Conservation (phyloP, 2,888 invertebrate species). For the Eumacrocentrus americanus region DNA sequence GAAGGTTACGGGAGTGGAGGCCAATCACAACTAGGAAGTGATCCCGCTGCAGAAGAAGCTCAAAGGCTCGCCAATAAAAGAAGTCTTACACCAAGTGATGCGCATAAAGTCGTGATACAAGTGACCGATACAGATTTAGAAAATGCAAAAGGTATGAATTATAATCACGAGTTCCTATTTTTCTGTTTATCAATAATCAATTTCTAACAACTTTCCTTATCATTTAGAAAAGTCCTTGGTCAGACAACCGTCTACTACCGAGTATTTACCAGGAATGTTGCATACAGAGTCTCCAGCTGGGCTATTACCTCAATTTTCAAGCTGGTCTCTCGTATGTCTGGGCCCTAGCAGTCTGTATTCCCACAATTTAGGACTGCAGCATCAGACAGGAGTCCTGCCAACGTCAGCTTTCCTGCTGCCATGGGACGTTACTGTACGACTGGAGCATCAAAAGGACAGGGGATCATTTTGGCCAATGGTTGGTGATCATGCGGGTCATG, state of each 20-base stretch:
- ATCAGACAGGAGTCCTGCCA: constrained; percentile 89
- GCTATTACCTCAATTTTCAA: constrained; percentile 84
- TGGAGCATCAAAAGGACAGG: constrained; percentile 61
- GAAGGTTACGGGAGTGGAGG: constrained; percentile 56
- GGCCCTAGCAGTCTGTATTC: constrained; percentile 91
- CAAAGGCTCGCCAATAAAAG: constrained; percentile 53
- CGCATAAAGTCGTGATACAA: constrained; percentile 62
- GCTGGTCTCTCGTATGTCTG: constrained; percentile 89
- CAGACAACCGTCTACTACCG: constrained; percentile 81
- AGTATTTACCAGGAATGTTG: constrained; percentile 91
- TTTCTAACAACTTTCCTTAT: no score
- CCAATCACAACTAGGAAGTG: constrained; percentile 52
- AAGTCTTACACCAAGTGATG: constrained; percentile 53
- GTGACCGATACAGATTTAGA: constrained; percentile 60
- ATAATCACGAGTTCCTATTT: constrained; percentile 1
- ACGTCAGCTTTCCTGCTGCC: constrained; percentile 91
- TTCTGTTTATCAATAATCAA: not conserved
- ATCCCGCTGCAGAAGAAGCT: constrained; percentile 46
- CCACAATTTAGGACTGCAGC: constrained; percentile 83
- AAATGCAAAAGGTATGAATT: constrained; percentile 54
- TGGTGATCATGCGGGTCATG: constrained; percentile 52
- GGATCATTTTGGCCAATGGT: constrained; percentile 59
- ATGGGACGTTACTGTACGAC: constrained; percentile 83
- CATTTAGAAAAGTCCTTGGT: constrained; percentile 66
- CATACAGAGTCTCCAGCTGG: constrained; percentile 78